Evolutionary conservation across 2,113 vertebrate species (phyloP), one percentile per base, ranked within the genome.

Genomic region (Notothenia coriiceps): DNA sequence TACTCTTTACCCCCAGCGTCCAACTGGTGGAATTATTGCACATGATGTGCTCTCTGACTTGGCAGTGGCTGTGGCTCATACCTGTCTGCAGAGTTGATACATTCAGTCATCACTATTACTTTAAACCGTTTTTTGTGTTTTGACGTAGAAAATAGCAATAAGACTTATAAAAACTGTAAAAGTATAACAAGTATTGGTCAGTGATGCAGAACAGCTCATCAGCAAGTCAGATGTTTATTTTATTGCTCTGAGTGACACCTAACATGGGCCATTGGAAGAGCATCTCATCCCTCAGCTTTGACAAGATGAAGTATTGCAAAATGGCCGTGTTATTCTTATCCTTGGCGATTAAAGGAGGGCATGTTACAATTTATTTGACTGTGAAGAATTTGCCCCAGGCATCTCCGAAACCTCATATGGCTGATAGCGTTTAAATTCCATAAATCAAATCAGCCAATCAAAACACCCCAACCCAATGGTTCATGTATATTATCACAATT

Each of bases 341-440:
- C 72, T 79, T 79, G 83, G 74, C 57, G 72, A 80, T 89, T 64
- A 47, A 47, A 84, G 47, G 54, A 73, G 68, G 65, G 75, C 22
- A 66, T 54, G 55, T 78, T 89, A 70, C 73, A 83, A 77, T 90
- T 89, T 74, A 88, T 86, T 73, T 81, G 73, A 90, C 75, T 79
- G 22, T 13, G 3, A 81, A 77, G 91, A 94, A 94, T 93, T 91
- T 80, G 85, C 93, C 83, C 15, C 10, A 20, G 85, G 92, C 74
- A 0, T 74, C 70, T 77, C 56, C 86, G 70, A 40, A 76, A 74
- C 66, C 75, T 80, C 71, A 55, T 69, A 72, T 33, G 56, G 56
- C 74, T 79, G 68, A 85, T 69, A 73, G 75, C 80, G 56, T 61
- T 43, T 88, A n/a, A 74, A 63, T 18, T 76, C 51, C 40, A 84